phyloP scores from a whole-genome alignment of 2,888 invertebrate genomes.

The Ochropacha duplaris region DNA sequence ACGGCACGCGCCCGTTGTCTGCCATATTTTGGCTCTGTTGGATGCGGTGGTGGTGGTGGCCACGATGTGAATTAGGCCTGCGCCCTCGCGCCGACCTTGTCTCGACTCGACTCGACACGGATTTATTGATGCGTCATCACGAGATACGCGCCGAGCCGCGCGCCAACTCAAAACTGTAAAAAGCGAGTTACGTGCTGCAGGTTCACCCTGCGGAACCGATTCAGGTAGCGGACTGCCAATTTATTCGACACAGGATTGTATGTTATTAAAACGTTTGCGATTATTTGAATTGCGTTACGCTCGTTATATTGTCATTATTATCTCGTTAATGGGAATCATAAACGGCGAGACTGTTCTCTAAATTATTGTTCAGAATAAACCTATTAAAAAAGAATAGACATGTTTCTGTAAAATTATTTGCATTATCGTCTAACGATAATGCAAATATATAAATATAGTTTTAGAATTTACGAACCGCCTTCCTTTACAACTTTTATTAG shows the following conservation, averaged over 20 bases:
- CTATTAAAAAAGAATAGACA: too few relatives aligned
- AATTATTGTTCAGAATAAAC: not conserved
- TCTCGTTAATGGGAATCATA: not conserved
- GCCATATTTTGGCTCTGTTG: slow-evolving; percentile 57
- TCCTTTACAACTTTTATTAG: too few relatives aligned
- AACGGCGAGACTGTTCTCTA: not conserved
- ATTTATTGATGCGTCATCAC: slow-evolving; percentile 77
- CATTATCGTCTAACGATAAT: too few relatives aligned
- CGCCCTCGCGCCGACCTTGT: slow-evolving; percentile 79
- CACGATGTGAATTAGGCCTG: slow-evolving; percentile 59
- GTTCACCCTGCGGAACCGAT: slow-evolving; percentile 40
- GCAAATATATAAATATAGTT: too few relatives aligned
- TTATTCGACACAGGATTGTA: slow-evolving; percentile 27
- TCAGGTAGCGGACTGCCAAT: slow-evolving; percentile 30
- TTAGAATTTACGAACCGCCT: too few relatives aligned
- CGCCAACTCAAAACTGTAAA: slow-evolving; percentile 29
- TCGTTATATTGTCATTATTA: slow-evolving; percentile 10
- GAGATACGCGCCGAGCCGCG: slow-evolving; percentile 36
- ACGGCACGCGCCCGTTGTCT: slow-evolving; percentile 65
- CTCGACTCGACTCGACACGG: slow-evolving; percentile 77
- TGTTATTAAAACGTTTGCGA: slow-evolving; percentile 16
- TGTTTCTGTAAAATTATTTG: too few relatives aligned
- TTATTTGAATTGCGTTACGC: slow-evolving; percentile 23
- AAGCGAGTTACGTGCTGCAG: slow-evolving; percentile 40
- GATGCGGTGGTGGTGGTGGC: slow-evolving; percentile 32